Evolutionary conservation across 2,797 vertebrate species (phyloP).

Genomic region (Gadopsis marmoratus): DNA sequence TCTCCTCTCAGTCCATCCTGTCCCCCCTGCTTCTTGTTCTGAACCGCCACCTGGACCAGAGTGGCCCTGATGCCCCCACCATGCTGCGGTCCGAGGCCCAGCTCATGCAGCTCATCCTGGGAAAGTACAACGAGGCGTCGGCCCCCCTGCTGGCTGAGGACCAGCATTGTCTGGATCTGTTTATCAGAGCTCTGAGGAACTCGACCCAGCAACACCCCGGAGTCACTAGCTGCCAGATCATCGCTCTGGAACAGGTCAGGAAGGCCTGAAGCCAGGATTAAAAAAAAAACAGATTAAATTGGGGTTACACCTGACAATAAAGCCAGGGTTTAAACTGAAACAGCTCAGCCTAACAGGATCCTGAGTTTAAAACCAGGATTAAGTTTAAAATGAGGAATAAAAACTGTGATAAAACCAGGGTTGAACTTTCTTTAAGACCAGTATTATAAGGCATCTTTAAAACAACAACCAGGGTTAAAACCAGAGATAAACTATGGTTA

Average conservation of each 20-base stretch:
- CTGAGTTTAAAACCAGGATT: too few relatives aligned
- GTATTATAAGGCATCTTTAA: too few relatives aligned
- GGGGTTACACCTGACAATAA: too few relatives aligned
- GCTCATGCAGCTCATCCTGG: conserved; percentile 87
- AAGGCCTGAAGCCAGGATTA: too few relatives aligned
- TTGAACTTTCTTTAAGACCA: too few relatives aligned
- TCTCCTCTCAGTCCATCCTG: conserved; percentile 84
- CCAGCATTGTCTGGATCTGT: conserved; percentile 87
- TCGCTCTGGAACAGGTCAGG: conserved; percentile 90
- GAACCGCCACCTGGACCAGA: conserved; percentile 88
- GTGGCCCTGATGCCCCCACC: conserved; percentile 73
- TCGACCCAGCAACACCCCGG: conserved; percentile 77
- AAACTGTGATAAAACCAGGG: too few relatives aligned
- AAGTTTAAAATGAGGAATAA: not conserved
- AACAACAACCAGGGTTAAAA: too few relatives aligned
- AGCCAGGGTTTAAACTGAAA: not conserved
- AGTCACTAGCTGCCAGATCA: conserved; percentile 86
- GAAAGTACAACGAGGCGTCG: conserved; percentile 89
- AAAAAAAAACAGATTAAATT: too few relatives aligned
- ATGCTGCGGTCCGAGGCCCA: conserved; percentile 87
- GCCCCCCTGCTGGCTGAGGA: conserved; percentile 88
- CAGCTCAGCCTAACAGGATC: not conserved
- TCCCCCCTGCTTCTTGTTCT: conserved; percentile 85
- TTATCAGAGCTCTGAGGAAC: conserved; percentile 87
- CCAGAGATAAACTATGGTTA: too few relatives aligned